Evolutionary conservation across 2,888 invertebrate genomes (phyloP), one percentile per base, ranked within the genome.

Genomic region (Brachycybe producta): DNA sequence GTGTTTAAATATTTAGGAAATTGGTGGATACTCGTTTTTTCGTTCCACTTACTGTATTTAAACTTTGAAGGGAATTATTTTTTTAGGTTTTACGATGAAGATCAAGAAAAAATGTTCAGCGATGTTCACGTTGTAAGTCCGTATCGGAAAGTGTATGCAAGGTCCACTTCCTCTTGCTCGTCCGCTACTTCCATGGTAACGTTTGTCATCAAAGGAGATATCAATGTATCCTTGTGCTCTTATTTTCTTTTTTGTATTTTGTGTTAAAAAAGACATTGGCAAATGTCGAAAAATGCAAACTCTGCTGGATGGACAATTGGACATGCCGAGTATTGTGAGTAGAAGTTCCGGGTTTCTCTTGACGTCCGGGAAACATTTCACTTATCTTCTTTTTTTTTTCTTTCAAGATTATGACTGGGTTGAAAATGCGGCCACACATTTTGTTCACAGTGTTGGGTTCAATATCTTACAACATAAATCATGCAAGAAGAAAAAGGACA

Each of bases 341-440:
- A 21, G 39, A 13, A 11, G 40, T 21, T 7, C n/a, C 23, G 24
- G 5, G 8, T 17, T 27, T 32, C 27, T n/a, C n/a, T 5, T n/a
- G n/a, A n/a, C 7, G 8, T 13, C 5, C n/a, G 15, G 24, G 13
- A 39, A 39, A 46, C 24, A 19, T 17, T 15, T 43, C 7, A 38
- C 5, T 42, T 46, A 15, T 51, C 27, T 28, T 24, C 38, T 41
- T 8, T 43, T 5, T 38, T 43, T 53, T 49, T 54, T n/a, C 48
- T 38, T 57, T 57, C 13, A 57, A 88, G 88, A 77, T 83, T 73
- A 91, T 94, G 91, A 88, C 91, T 52, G 91, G 91, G 40, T 71
- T 97, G 59, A 90, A n/a, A 92, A 69, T 98, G 97, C 71, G 92
- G 91, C 52, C 97, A 98, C 73, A 79, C 86, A 59, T 97, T 95